Conservation (phyloP, 2,113 vertebrate genomes). For the Toxostoma redivivum region DNA sequence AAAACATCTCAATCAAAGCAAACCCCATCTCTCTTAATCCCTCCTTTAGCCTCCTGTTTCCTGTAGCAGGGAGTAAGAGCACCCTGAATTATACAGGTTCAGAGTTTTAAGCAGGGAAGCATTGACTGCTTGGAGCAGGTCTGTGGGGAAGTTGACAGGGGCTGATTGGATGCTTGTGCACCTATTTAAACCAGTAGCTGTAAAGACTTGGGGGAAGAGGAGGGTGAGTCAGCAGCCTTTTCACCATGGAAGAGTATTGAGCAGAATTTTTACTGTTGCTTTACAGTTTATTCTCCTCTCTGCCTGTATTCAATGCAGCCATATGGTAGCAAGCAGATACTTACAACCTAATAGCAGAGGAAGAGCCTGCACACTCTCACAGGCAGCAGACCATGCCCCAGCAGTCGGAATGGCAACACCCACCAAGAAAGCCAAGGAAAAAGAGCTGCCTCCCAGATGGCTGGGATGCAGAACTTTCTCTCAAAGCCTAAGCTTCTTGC, state of each 20-base stretch:
- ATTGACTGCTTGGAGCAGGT: neutral
- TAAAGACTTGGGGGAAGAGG: neutral
- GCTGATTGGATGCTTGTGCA: neutral
- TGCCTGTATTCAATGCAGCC: neutral
- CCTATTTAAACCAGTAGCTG: neutral
- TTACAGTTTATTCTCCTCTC: slow-evolving; percentile 24
- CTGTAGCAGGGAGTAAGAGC: neutral
- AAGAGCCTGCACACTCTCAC: neutral
- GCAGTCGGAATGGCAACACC: neutral
- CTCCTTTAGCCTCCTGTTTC: neutral
- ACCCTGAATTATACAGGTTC: neutral
- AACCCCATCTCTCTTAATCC: neutral
- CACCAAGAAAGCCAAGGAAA: neutral
- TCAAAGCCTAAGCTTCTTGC: neutral
- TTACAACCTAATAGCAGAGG: neutral
- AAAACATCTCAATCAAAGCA: slow-evolving; percentile 14
- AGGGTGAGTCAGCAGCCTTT: neutral
- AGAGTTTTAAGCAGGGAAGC: neutral
- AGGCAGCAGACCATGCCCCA: neutral
- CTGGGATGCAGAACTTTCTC: neutral
- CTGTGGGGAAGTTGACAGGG: neutral
- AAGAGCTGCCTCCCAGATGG: slow-evolving; percentile 27
- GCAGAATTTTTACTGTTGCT: neutral
- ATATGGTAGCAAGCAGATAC: slow-evolving; percentile 11
- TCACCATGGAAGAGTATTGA: neutral